phyloP scores from a whole-genome alignment of 2,797 vertebrate species.

The Acrossocheilus fasciatus region DNA sequence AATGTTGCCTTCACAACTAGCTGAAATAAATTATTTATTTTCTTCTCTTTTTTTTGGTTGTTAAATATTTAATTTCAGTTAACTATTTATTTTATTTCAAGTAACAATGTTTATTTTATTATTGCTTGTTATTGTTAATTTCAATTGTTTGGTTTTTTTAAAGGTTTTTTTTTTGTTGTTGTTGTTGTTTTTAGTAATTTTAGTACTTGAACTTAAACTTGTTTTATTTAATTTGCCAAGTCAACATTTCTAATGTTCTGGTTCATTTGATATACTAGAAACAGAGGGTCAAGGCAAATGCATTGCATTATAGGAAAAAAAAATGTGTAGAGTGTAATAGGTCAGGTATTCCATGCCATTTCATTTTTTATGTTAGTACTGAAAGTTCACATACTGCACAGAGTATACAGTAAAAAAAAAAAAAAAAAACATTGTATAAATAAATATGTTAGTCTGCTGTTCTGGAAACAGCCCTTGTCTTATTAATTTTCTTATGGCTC shows the following conservation, averaged over 20 bases:
- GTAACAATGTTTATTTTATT: neutral
- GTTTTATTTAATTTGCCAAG: neutral
- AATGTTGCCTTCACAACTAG: neutral
- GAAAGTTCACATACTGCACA: neutral
- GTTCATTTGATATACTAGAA: neutral
- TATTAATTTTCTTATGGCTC: neutral
- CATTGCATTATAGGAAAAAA: neutral
- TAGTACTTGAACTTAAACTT: neutral
- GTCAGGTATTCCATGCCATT: neutral
- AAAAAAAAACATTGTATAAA: neutral
- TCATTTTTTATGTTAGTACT: neutral
- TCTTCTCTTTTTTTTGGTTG: too few species aligned
- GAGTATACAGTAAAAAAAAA: neutral
- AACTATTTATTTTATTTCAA: neutral
- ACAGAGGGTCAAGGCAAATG: neutral
- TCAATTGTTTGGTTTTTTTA: neutral
- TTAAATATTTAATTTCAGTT: too few species aligned
- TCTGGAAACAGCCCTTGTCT: neutral
- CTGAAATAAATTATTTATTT: neutral
- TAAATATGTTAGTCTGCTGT: conserved; percentile 16
- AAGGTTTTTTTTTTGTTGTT: too few species aligned
- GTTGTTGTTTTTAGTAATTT: neutral
- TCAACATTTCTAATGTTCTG: neutral
- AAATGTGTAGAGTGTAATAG: neutral
- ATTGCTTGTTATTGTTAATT: neutral